Evolutionary conservation across 2,797 vertebrate genomes (phyloP).

Genomic region (Bryconaethiops microstoma): DNA sequence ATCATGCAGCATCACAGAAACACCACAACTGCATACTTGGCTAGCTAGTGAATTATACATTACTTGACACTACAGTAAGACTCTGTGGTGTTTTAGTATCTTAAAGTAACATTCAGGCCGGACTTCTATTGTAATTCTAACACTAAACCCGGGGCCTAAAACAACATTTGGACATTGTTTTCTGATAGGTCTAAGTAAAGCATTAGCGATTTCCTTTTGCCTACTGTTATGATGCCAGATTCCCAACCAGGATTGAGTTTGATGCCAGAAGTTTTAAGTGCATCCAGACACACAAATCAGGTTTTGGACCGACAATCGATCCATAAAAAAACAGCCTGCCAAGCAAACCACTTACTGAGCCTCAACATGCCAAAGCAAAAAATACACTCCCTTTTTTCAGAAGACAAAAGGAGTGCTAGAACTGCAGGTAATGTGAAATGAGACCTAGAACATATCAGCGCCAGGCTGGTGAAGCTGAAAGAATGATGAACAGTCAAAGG

Average conservation of each 20-base stretch:
- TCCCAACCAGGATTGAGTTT: neutral
- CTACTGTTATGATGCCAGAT: conserved; percentile 10
- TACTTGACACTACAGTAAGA: too few relatives aligned
- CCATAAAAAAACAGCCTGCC: conserved; percentile 31
- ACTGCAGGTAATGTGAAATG: neutral
- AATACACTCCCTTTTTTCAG: conserved; percentile 1
- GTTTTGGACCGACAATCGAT: conserved; percentile 7
- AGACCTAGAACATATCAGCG: too few relatives aligned
- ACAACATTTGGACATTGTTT: neutral
- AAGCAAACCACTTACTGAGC: conserved; percentile 15
- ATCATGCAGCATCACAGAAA: neutral
- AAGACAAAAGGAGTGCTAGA: conserved; percentile 29
- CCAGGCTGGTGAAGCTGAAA: conserved; percentile 19
- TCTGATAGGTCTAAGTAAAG: conserved; percentile 17
- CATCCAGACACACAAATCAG: conserved; percentile 38
- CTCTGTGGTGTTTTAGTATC: neutral
- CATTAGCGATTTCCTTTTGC: neutral
- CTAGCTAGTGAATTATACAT: neutral
- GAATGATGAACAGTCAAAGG: neutral
- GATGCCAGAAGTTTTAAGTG: conserved; percentile 35
- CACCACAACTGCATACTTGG: neutral
- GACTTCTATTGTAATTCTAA: neutral
- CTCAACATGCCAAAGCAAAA: conserved; percentile 32
- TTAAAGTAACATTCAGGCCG: neutral
- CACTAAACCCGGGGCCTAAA: neutral